Percentiles rank a stretch among this genome's conserved stretches.
Evolutionary conservation across 2,888 invertebrate species (phyloP).

Genomic region (Synergus itoensis): DNA sequence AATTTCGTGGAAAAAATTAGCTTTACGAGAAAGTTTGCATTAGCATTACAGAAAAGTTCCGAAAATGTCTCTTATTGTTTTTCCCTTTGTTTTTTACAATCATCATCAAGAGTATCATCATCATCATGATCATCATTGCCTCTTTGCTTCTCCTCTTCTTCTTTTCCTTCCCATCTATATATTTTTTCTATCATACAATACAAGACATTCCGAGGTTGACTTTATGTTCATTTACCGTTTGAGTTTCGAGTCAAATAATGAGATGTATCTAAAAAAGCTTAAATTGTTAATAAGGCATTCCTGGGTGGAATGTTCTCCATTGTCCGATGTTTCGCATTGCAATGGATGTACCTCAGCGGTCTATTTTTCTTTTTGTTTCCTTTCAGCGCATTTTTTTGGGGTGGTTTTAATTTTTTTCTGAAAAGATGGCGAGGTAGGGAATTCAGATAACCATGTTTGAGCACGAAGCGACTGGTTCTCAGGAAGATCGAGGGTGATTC

Average conservation of each 20-base stretch:
- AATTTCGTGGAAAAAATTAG: neutral
- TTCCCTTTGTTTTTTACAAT: neutral
- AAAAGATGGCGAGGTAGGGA: constrained; percentile 22
- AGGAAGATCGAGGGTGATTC: constrained; percentile 53
- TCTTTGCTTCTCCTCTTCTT: neutral
- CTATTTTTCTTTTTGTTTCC: neutral
- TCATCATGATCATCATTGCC: neutral
- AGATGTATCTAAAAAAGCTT: neutral
- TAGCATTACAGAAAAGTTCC: neutral
- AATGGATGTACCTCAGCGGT: neutral
- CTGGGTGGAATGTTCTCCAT: neutral
- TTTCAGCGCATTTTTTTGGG: neutral
- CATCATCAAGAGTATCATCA: neutral
- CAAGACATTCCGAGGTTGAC: neutral
- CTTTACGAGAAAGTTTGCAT: neutral
- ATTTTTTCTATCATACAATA: neutral
- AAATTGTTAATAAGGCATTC: neutral
- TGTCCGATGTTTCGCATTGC: neutral
- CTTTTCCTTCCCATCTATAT: neutral
- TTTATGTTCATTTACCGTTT: neutral
- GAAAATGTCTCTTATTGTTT: neutral
- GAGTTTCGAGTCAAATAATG: too few species aligned
- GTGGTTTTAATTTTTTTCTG: neutral
- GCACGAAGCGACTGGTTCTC: constrained; percentile 43
- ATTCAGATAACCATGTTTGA: constrained; percentile 45